Conservation (phyloP, 2,888 invertebrate genomes). For the Mongoloraphidia duomilia region DNA sequence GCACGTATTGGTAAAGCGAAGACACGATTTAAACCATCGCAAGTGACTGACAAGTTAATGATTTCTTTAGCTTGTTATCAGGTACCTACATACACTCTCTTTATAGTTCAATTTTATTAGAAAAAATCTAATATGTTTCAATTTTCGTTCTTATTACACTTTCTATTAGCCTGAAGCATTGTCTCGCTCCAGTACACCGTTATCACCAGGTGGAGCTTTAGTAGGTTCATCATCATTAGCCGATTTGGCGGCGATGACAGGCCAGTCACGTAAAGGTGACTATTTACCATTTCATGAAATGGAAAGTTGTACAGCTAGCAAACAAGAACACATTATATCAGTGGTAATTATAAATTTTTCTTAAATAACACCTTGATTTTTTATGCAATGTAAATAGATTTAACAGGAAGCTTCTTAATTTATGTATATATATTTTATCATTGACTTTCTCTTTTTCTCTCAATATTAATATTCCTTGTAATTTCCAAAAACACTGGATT, state of each 20-base stretch:
- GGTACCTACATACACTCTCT: conserved; percentile 24
- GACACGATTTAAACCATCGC: conserved; percentile 48
- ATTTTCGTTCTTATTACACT: conserved; percentile 1
- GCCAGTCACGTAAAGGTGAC: conserved; percentile 35
- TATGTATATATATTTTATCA: too few species aligned
- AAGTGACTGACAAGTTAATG: conserved; percentile 63
- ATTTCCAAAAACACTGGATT: too few species aligned
- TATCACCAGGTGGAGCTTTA: conserved; percentile 52
- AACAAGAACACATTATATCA: conserved; percentile 76
- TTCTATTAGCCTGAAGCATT: conserved; percentile 57
- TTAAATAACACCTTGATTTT: conserved; percentile 2
- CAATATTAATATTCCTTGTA: too few species aligned
- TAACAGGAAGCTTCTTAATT: too few species aligned
- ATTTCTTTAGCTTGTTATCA: conserved; percentile 74
- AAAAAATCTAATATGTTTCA: neutral
- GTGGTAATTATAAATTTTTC: conserved; percentile 39
- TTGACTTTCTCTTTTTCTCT: too few species aligned
- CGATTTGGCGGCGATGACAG: conserved; percentile 33
- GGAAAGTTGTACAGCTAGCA: conserved; percentile 75
- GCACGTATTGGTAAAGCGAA: conserved; percentile 42
- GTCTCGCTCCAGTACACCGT: conserved; percentile 70
- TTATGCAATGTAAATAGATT: neutral
- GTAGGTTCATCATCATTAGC: conserved; percentile 29
- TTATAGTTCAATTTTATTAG: conserved; percentile 4
- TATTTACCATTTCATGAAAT: conserved; percentile 65